Evolutionary conservation across 1,140 invertebrate genomes (phyloP).

Genomic region (Diabrotica virgifera): DNA sequence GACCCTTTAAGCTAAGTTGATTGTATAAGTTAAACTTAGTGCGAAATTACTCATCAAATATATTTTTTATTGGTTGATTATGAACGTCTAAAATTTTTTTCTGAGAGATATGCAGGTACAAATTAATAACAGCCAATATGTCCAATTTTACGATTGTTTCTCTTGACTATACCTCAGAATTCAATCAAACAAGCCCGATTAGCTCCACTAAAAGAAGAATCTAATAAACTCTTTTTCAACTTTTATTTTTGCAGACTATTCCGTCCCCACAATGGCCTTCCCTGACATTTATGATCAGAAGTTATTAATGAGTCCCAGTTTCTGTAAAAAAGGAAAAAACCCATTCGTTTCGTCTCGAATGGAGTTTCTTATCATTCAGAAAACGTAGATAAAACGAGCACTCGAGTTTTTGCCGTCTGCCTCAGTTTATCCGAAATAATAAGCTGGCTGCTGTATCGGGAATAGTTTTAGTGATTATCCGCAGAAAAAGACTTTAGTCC

Average conservation of each 20-base stretch:
- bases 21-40: too few species aligned
- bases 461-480: too few species aligned
- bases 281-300: background rate
- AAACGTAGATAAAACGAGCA: background rate
- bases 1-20: too few species aligned
- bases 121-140: too few species aligned
- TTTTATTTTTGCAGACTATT: slow-evolving; percentile 3
- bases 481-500: too few species aligned
- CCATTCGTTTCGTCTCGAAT: slow-evolving; percentile 1
- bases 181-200: background rate
- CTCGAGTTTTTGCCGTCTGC: background rate
- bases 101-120: too few species aligned
- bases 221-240: background rate
- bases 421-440: background rate
- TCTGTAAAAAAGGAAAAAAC: background rate
- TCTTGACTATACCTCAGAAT: background rate
- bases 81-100: too few species aligned
- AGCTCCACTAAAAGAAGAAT: background rate
- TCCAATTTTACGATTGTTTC: too few species aligned
- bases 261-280: background rate
- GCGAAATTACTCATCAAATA: too few species aligned
- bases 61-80: too few species aligned
- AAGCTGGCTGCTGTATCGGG: background rate
- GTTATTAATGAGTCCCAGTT: background rate
- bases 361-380: slow-evolving; percentile 2